phyloP scores from a whole-genome alignment of 1,140 invertebrate species.

The Papilio xuthus region DNA sequence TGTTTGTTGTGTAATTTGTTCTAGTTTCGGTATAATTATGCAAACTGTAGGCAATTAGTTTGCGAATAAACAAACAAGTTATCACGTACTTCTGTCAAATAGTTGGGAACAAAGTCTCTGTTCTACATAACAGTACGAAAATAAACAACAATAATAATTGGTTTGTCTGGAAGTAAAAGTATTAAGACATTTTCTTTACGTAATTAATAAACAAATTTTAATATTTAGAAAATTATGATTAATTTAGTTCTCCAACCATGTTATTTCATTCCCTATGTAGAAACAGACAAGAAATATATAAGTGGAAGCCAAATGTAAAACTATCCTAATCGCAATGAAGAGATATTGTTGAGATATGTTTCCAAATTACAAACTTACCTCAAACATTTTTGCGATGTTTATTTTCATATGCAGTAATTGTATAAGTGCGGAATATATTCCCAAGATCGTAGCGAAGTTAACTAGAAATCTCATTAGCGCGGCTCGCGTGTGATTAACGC shows the following conservation, averaged over 20 bases:
- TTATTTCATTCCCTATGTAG: too few species aligned
- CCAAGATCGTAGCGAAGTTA: slow-evolving; percentile 22
- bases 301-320: too few species aligned
- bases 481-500: slow-evolving; percentile 37
- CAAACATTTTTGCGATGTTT: neutral
- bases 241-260: too few species aligned
- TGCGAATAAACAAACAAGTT: slow-evolving; percentile 16
- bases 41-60: slow-evolving; percentile 20
- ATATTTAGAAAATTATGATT: too few species aligned
- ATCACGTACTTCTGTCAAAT: slow-evolving; percentile 10
- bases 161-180: neutral
- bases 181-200: neutral
- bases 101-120: neutral
- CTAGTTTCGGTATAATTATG: slow-evolving; percentile 8
- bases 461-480: slow-evolving; percentile 33
- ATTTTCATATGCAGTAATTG: neutral
- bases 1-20: slow-evolving; percentile 9
- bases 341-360: too few species aligned
- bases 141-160: slow-evolving; percentile 1
- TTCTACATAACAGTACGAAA: neutral
- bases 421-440: slow-evolving; percentile 5
- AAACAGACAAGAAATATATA: too few species aligned
- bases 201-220: neutral
- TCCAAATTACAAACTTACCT: too few species aligned
- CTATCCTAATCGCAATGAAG: too few species aligned